Evolutionary conservation across 2,888 invertebrate genomes (phyloP), one percentile per base, ranked within the genome.

Genomic region (Ferrisia virgata): DNA sequence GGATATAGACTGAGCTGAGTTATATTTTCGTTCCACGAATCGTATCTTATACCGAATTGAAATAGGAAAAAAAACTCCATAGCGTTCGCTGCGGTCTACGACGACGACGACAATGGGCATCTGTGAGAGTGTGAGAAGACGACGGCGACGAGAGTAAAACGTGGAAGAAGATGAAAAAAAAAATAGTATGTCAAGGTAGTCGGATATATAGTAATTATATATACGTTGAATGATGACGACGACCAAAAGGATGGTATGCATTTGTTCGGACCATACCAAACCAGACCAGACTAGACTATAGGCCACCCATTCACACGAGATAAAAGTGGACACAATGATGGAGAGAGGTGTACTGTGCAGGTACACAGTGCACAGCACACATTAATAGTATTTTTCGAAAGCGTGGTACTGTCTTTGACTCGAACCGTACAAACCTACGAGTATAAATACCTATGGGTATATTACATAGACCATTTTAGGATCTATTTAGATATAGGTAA

Each of bases 101-200:
- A n/a, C n/a, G n/a, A n/a, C n/a, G n/a, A n/a, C n/a, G n/a, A n/a
- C n/a, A n/a, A n/a, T n/a, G n/a, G n/a, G n/a, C n/a, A n/a, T n/a
- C n/a, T n/a, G n/a, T n/a, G n/a, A n/a, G n/a, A n/a, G n/a, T n/a
- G n/a, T n/a, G n/a, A n/a, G n/a, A n/a, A n/a, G n/a, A n/a, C n/a
- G n/a, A n/a, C n/a, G n/a, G n/a, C n/a, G 47, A 47, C 47, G 47
- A 47, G 47, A 47, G 47, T 47, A 47, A 47, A 47, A 47, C 47
- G 47, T 47, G n/a, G 18, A 47, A 47, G 18, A 47, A 47, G n/a
- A n/a, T n/a, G n/a, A n/a, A n/a, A n/a, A n/a, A n/a, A n/a, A n/a
- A n/a, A n/a, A n/a, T n/a, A n/a, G n/a, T 64, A 28, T 64, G 58
- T 64, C 58, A 64, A 64, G 58, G 58, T 64, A 64, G 58, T 64